Base-by-base conservation (phyloP, 2,113 vertebrate genomes). In the Urocynchramus pylzowi region DNA sequence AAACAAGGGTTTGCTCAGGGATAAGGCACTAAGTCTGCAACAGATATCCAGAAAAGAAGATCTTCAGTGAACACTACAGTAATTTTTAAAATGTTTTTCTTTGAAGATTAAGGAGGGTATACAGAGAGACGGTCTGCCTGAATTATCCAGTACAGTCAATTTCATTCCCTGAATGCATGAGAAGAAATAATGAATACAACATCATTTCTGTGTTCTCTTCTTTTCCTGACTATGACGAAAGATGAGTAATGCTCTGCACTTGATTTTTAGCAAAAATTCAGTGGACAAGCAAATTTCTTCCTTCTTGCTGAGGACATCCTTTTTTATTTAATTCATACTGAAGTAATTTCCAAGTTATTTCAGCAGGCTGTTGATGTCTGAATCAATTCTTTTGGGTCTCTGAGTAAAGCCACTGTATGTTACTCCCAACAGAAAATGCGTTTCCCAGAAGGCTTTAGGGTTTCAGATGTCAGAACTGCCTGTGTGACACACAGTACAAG, bases 111-210 rank as follows among this genome's bases (percentile, higher is more conserved):
- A 92, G 74, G 69, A 81, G 12, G 13, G 20, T 24, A 50, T 81
- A 39, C n/a, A 78, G 45, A 92, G 45, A 84, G 15, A 33, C 14
- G 50, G 24, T 4, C 56, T 73, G 33, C 28, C 88, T 56, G 90
- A 94, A 93, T 84, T 71, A 74, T 26, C 18, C 64, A 75, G 60
- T n/a, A 61, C 47, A 52, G 79, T 56, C 57, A 41, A 41, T 75
- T 96, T 88, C 76, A 73, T 27, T 90, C 86, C 71, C 37, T 84
- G n/a, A 92, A 93, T 2, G 5, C 63, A 71, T 65, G 37, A 88
- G 59, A 90, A 92, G 35, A 84, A 96, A 85, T 67, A 85, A 81
- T 45, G 37, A 93, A 95, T 74, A 81, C 27, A 77, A 77, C 54
- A 94, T 47, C 7, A 94, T 49, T 85, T 93, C 71, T 86, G 27